A percentile compares a stretch with the other conserved stretches of the same genome.
Conservation (phyloP, 2,797 vertebrate species). For the Eulemur rubriventer region DNA sequence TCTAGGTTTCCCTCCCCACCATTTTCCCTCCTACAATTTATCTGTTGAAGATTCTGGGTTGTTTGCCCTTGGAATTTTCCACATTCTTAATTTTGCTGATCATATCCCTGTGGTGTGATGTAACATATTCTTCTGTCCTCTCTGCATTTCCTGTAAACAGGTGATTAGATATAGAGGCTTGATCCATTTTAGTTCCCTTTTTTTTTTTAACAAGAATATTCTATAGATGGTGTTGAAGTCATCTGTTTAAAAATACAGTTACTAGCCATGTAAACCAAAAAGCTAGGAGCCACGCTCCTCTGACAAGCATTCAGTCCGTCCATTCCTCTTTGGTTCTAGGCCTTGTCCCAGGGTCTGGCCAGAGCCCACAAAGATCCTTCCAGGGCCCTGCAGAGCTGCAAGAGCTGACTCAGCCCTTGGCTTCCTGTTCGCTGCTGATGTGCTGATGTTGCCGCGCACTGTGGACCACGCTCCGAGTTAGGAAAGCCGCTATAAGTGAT, state of each 20-base stretch:
- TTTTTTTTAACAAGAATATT: not conserved
- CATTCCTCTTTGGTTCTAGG: not conserved
- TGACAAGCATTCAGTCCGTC: not conserved
- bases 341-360: not conserved
- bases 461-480: not conserved
- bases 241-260: not conserved
- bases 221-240: not conserved
- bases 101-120: not conserved
- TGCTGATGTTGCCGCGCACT: not conserved
- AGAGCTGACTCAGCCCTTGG: not conserved
- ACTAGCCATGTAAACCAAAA: not conserved
- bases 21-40: not conserved
- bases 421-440: not conserved
- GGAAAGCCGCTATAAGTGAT: not conserved
- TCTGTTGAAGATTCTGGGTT: not conserved
- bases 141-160: slow-evolving; percentile 13
- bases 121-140: not conserved
- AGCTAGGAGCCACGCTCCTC: not conserved
- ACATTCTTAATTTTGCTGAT: not conserved
- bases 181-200: not conserved
- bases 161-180: not conserved
- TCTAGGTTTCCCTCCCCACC: not conserved
- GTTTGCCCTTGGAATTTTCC: slow-evolving; percentile 34
- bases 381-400: not conserved
- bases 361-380: not conserved